Evolutionary conservation across 2,797 vertebrate genomes (phyloP).

Genomic region (Limnodromus scolopaceus): DNA sequence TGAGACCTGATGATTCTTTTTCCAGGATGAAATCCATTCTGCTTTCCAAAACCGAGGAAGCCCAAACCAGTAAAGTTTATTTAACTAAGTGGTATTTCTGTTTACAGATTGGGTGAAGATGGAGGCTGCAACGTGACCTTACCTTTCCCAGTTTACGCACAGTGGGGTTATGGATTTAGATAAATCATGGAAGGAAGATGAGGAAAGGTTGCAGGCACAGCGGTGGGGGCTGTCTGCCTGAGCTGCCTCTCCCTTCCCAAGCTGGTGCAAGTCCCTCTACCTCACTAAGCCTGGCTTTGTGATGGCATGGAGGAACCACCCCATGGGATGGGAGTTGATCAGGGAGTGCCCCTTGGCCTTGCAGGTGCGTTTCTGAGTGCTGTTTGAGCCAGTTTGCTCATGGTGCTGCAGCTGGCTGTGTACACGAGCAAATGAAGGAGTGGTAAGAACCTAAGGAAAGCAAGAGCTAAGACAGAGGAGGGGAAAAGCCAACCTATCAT

Average conservation of each 20-base stretch:
- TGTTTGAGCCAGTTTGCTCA: neutral
- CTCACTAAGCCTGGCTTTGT: neutral
- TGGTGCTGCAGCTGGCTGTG: fast-evolving
- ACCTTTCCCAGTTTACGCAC: neutral
- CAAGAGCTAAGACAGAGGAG: neutral
- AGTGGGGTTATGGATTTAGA: neutral
- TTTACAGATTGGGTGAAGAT: neutral
- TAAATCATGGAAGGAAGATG: neutral
- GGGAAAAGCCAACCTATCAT: neutral
- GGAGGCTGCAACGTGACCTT: neutral
- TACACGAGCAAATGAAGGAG: neutral
- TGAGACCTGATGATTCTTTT: neutral
- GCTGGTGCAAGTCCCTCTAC: neutral
- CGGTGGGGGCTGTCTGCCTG: fast-evolving
- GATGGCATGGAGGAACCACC: neutral
- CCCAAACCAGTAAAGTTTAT: neutral
- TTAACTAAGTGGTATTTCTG: neutral
- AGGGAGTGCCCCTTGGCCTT: neutral
- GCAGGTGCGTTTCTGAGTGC: neutral
- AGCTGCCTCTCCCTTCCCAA: neutral
- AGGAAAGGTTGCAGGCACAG: neutral
- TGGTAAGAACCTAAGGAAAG: neutral
- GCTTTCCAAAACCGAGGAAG: neutral
- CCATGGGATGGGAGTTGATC: neutral
- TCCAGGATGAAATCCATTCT: neutral